These are phyloP conservation scores for Onychorhynchus coronatus DNA, from an alignment of 2,113 vertebrate species.

Conservation along the genomic window DNA sequence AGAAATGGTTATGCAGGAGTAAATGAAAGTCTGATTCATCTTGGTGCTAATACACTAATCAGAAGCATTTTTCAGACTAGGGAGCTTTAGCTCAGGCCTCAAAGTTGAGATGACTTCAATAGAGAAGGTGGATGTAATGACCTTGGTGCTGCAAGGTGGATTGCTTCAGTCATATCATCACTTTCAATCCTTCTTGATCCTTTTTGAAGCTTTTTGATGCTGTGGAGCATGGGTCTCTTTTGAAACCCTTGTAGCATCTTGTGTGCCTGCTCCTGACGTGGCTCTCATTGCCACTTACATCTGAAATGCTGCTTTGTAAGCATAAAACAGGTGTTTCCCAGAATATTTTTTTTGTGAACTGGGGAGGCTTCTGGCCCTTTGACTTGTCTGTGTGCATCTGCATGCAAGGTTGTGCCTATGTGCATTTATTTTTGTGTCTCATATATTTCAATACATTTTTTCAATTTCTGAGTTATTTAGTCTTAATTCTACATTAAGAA, in stretches of 20 bases:
- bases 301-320: neutral
- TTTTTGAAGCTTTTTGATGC: neutral
- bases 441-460: neutral
- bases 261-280: neutral
- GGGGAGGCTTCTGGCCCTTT: neutral
- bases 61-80: neutral
- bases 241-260: too few species aligned
- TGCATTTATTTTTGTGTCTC: neutral
- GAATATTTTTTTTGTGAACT: neutral
- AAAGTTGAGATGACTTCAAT: neutral
- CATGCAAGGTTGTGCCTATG: too few species aligned
- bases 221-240: neutral
- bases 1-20: neutral
- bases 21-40: neutral
- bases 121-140: neutral
- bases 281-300: neutral
- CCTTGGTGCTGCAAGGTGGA: neutral
- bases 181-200: constrained; percentile 26
- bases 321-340: neutral
- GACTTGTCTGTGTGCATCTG: neutral
- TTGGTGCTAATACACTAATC: neutral
- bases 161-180: neutral
- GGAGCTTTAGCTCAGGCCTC: neutral
- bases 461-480: neutral
- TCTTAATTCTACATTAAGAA: neutral